Evolutionary conservation across 2,113 vertebrate species (phyloP), one percentile per base, ranked within the genome.

Genomic region (Paramisgurnus dabryanus): DNA sequence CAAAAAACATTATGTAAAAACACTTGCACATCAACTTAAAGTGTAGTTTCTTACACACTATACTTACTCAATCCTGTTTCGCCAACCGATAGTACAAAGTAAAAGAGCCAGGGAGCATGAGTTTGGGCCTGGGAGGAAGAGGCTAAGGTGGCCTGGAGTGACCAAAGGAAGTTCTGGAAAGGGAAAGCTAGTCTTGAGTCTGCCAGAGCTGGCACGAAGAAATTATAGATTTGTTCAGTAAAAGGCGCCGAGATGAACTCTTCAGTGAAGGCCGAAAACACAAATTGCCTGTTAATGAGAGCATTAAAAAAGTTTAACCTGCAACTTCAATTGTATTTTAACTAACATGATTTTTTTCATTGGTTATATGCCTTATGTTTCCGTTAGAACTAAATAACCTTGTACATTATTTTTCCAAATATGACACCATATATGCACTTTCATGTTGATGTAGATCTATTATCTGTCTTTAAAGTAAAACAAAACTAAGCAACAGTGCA

Each of bases 181-280:
- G 98, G 96, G 89, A 99, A 99, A 78, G 83, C 73, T 4, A 91
- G 87, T 80, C 92, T 93, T 0, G 89, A 80, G 75, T 98, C 97
- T 4, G 95, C 94, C 81, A 99, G 85, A 0, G 98, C 97, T 72
- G 98, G 98, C 87, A 99, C 93, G 88, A 98, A 90, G 88, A 97
- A 96, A 90, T 96, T 94, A 89, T 97, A 95, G 86, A 98, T 94
- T 92, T 98, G 98, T 85, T 99, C 97, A 1, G 97, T 98, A 87
- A 97, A 98, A 45, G 97, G 96, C 45, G 94, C 94, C 45, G 93
- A 95, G 87, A 99, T 90, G 83, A 98, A 95, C 92, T 98, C 97
- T 92, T 96, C 93, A 0, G 95, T 97, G 90, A 99, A 98, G 92
- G 96, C 94, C 15, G 92, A 87, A 87, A 99, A 98, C 77, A 98